These are phyloP conservation scores for Erebia epiphron DNA, from an alignment of 2,888 invertebrate species.

Conservation along the genomic window DNA sequence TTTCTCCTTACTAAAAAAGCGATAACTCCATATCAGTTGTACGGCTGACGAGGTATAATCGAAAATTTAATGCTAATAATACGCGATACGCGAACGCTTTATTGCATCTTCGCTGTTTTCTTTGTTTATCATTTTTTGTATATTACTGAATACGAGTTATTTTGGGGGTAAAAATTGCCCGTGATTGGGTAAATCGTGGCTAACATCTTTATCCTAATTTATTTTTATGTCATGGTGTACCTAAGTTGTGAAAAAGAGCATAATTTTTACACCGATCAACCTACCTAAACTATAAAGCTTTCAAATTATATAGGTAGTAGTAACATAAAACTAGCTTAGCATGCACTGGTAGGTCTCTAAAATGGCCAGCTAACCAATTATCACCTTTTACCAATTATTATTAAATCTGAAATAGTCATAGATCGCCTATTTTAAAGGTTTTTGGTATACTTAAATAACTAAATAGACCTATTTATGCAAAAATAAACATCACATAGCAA, in stretches of 20 bases:
- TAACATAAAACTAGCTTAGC: too few relatives aligned
- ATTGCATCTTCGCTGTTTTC: constrained; percentile 64
- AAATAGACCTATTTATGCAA: background rate
- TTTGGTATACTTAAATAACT: background rate
- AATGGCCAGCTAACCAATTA: too few relatives aligned
- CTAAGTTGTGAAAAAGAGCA: too few relatives aligned
- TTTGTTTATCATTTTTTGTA: constrained; percentile 62
- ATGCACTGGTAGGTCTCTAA: too few relatives aligned
- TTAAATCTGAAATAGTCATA: too few relatives aligned
- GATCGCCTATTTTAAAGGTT: too few relatives aligned
- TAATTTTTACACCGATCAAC: too few relatives aligned
- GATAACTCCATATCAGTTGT: constrained; percentile 59
- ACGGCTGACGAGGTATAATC: constrained; percentile 60
- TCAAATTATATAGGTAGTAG: too few relatives aligned
- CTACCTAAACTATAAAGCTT: too few relatives aligned
- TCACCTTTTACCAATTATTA: too few relatives aligned
- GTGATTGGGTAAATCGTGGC: background rate
- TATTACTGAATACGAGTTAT: constrained; percentile 47
- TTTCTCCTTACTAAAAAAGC: constrained; percentile 52
- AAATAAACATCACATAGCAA: too few relatives aligned
- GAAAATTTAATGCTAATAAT: constrained; percentile 64
- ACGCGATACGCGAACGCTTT: constrained; percentile 62
- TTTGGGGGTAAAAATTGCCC: background rate
- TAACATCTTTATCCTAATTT: background rate
- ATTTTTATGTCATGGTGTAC: too few relatives aligned